These are phyloP conservation scores for Sminthurinus signatus DNA, from an alignment of 1,140 invertebrate genomes.

Conservation along the genomic window DNA sequence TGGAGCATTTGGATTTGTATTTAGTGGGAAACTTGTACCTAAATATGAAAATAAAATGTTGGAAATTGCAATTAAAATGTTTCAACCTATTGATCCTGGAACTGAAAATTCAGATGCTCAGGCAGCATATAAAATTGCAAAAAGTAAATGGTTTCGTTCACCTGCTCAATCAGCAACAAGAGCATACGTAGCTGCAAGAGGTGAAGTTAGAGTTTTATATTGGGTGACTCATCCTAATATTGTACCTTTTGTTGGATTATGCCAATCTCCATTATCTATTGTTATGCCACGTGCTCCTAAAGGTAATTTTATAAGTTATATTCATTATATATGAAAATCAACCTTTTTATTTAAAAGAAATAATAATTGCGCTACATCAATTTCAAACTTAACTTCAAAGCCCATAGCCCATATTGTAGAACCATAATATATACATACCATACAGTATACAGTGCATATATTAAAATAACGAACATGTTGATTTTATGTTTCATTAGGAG, in stretches of 20 bases:
- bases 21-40: conserved; percentile 63
- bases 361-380: too few relatives aligned
- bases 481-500: too few relatives aligned
- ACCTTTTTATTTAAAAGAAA: too few relatives aligned
- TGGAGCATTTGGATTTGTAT: conserved; percentile 96
- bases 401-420: too few relatives aligned
- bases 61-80: conserved; percentile 89
- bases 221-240: conserved; percentile 83
- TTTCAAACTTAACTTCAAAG: too few relatives aligned
- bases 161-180: conserved; percentile 64
- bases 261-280: conserved; percentile 78
- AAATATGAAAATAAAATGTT: conserved; percentile 55
- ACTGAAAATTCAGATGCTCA: conserved; percentile 43
- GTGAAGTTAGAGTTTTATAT: conserved; percentile 84
- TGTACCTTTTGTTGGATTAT: conserved; percentile 83
- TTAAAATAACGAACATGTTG: too few relatives aligned
- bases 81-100: conserved; percentile 87
- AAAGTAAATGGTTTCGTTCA: conserved; percentile 36
- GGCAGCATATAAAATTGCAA: conserved; percentile 62
- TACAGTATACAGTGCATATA: too few relatives aligned
- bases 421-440: too few relatives aligned
- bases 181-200: conserved; percentile 88
- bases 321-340: too few relatives aligned
- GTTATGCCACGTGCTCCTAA: conserved; percentile 84
- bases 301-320: too few relatives aligned